Evolutionary conservation across 2,797 vertebrate species (phyloP).

Genomic region (Vultur gryphus): DNA sequence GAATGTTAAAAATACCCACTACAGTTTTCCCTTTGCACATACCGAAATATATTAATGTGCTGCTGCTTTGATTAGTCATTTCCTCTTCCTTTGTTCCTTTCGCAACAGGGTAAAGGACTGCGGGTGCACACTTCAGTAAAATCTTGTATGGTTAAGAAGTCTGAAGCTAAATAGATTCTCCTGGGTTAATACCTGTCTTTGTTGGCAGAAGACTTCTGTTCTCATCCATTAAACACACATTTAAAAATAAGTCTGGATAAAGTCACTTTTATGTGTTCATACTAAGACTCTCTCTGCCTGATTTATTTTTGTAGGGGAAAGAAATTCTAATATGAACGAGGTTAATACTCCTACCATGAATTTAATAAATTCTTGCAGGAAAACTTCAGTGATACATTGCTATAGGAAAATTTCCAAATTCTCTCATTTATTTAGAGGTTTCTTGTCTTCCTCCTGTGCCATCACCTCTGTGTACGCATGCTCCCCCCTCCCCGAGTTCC

Average conservation of each 20-base stretch:
- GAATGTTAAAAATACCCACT: conserved; percentile 41
- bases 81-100: conserved; percentile 56
- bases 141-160: neutral
- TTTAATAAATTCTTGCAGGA: neutral
- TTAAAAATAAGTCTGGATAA: neutral
- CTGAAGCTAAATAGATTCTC: neutral
- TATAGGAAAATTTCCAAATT: neutral
- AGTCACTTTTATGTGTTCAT: neutral
- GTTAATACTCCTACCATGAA: neutral
- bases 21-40: conserved; percentile 44
- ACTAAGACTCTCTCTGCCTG: neutral
- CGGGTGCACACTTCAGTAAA: neutral
- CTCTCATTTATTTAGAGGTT: neutral
- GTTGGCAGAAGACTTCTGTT: neutral
- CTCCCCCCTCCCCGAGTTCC: neutral
- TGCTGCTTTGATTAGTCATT: conserved; percentile 57
- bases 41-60: conserved; percentile 41
- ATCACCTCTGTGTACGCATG: rapidly evolving
- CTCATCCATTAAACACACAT: neutral
- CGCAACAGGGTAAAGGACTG: neutral
- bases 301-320: neutral
- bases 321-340: neutral
- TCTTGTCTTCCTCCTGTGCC: neutral
- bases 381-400: neutral
- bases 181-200: neutral